phyloP scores from a whole-genome alignment of 2,888 invertebrate species.

The Eupelmus urozonus region DNA sequence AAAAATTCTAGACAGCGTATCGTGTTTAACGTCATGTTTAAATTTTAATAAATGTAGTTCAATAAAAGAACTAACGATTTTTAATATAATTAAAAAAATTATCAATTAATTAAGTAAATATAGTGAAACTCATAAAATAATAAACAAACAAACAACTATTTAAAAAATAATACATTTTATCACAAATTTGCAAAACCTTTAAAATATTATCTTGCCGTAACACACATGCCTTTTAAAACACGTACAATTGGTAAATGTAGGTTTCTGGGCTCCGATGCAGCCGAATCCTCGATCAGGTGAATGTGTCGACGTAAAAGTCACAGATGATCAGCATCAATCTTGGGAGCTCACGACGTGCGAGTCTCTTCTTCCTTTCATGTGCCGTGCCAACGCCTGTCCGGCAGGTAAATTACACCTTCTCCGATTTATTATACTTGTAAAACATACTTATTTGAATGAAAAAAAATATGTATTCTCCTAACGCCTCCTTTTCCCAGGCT shows the following conservation, averaged over 20 bases:
- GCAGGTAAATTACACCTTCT: constrained; percentile 79
- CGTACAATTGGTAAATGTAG: constrained; percentile 73
- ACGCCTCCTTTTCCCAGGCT: constrained; percentile 79
- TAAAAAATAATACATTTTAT: no score
- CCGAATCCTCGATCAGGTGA: constrained; percentile 92
- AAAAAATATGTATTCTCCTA: not conserved
- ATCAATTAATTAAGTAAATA: no score
- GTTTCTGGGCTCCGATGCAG: constrained; percentile 94
- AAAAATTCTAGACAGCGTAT: no score
- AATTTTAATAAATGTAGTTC: no score
- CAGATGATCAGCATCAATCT: constrained; percentile 86
- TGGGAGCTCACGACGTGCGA: constrained; percentile 98
- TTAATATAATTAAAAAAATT: no score
- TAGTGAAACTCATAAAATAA: no score
- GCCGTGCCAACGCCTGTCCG: constrained; percentile 93
- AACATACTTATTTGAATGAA: not conserved
- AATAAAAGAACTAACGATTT: no score
- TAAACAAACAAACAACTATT: no score
- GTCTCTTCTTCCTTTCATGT: constrained; percentile 95
- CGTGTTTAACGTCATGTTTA: no score
- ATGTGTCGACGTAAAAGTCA: constrained; percentile 89
- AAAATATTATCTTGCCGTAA: not conserved
- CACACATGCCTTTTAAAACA: constrained; percentile 3
- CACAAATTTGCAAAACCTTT: no score
- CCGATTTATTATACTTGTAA: not conserved